Conservation (phyloP, 2,888 invertebrate species). For the Girardia tigrina region DNA sequence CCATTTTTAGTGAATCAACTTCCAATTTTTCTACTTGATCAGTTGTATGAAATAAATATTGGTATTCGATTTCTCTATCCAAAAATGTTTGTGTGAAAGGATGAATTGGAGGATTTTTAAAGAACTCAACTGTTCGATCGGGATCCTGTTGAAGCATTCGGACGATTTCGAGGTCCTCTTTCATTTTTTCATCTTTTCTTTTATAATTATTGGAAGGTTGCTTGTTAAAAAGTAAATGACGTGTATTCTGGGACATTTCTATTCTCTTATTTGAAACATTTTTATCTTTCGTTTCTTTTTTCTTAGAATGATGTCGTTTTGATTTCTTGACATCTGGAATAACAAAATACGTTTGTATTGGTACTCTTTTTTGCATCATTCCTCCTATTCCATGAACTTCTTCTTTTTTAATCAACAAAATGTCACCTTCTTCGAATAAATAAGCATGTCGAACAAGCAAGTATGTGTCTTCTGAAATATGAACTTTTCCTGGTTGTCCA, state of each 20-base stretch:
- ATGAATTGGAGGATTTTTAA: conserved; percentile 16
- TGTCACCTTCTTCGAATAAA: conserved; percentile 4
- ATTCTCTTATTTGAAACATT: background rate
- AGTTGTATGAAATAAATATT: background rate
- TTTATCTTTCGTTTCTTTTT: background rate
- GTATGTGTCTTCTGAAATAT: conserved; percentile 74
- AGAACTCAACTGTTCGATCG: conserved; percentile 9
- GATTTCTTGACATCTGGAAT: background rate
- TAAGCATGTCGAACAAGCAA: background rate
- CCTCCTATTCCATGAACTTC: background rate
- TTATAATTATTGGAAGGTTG: background rate
- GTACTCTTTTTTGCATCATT: background rate
- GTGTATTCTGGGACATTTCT: background rate
- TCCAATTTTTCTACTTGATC: background rate
- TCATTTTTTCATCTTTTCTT: background rate
- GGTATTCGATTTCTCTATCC: conserved; percentile 27
- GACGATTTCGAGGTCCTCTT: conserved; percentile 20
- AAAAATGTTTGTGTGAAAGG: background rate
- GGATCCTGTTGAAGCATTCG: conserved; percentile 26
- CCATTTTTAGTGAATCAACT: conserved; percentile 14
- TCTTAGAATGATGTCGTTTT: background rate
- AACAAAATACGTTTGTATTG: conserved; percentile 25
- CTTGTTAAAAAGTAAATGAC: background rate
- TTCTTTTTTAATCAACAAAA: background rate
- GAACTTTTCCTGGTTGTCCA: conserved; percentile 60